phyloP scores from a whole-genome alignment of 2,888 invertebrate species.

The Dexiosoma caninum region DNA sequence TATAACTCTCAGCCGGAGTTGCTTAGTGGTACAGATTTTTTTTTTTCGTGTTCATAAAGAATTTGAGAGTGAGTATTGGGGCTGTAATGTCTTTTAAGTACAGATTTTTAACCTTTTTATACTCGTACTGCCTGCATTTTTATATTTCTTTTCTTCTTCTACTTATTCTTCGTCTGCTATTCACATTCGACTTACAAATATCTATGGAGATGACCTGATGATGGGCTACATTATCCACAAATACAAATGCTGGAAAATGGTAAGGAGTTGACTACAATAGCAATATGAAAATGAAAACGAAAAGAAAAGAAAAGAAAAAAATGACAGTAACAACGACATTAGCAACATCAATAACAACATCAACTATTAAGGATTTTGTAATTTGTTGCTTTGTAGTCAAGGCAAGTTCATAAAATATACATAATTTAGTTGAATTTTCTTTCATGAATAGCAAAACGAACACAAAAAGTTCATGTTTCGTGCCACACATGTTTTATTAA shows the following conservation, averaged over 20 bases:
- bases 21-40: constrained; percentile 40
- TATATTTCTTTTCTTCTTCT: neutral
- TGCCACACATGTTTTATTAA: constrained; percentile 8
- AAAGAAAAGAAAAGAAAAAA: neutral
- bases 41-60: constrained; percentile 42
- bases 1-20: constrained; percentile 32
- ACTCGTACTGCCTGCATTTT: neutral
- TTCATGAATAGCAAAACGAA: constrained; percentile 2
- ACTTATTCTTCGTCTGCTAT: too few relatives aligned
- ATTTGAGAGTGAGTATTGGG: neutral
- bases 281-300: neutral
- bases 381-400: constrained; percentile 51
- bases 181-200: constrained; percentile 36
- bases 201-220: constrained; percentile 57
- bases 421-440: constrained; percentile 43
- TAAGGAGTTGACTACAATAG: neutral
- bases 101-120: constrained; percentile 19
- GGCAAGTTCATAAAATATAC: constrained; percentile 60
- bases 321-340: constrained; percentile 27
- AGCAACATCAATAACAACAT: constrained; percentile 62
- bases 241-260: constrained; percentile 27
- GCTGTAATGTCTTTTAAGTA: constrained; percentile 22
- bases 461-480: constrained; percentile 1
- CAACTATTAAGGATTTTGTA: constrained; percentile 64
- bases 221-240: constrained; percentile 55